phyloP scores from a whole-genome alignment of 2,113 vertebrate species.

The Hippocampus comes region DNA sequence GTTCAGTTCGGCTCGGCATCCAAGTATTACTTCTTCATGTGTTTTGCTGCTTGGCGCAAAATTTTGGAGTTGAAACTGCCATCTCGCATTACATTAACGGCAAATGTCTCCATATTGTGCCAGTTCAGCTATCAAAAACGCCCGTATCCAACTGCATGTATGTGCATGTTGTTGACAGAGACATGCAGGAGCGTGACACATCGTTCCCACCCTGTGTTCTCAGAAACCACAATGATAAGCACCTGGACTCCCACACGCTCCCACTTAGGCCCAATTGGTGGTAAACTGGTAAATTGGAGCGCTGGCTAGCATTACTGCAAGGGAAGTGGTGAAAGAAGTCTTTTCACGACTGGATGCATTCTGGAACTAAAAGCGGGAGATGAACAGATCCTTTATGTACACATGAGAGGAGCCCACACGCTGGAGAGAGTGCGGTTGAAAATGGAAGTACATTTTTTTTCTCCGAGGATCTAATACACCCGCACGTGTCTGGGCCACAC shows the following conservation, averaged over 20 bases:
- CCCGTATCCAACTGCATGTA: background rate
- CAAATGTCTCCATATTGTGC: too few species aligned
- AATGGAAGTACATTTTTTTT: conserved; percentile 57
- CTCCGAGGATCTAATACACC: conserved; percentile 64
- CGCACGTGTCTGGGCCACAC: conserved; percentile 66
- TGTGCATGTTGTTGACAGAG: background rate
- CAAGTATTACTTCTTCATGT: too few species aligned
- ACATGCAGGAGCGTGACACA: conserved; percentile 56
- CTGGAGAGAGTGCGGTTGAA: conserved; percentile 42
- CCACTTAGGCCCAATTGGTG: conserved; percentile 65
- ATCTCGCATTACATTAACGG: too few species aligned
- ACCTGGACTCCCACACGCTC: conserved; percentile 72
- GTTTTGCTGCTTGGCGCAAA: too few species aligned
- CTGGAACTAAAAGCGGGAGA: conserved; percentile 39
- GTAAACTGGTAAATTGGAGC: conserved; percentile 67
- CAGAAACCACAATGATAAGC: conserved; percentile 67
- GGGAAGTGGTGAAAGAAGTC: conserved; percentile 58
- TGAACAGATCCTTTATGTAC: conserved; percentile 71
- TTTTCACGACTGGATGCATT: conserved; percentile 60
- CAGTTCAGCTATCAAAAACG: too few species aligned
- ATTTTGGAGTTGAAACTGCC: too few species aligned
- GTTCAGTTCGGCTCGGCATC: too few species aligned
- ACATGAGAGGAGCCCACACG: conserved; percentile 66
- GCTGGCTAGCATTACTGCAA: conserved; percentile 44
- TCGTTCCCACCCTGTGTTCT: conserved; percentile 52